These are phyloP conservation scores for Colaptes auratus DNA, from an alignment of 2,113 vertebrate species.

Conservation along the genomic window DNA sequence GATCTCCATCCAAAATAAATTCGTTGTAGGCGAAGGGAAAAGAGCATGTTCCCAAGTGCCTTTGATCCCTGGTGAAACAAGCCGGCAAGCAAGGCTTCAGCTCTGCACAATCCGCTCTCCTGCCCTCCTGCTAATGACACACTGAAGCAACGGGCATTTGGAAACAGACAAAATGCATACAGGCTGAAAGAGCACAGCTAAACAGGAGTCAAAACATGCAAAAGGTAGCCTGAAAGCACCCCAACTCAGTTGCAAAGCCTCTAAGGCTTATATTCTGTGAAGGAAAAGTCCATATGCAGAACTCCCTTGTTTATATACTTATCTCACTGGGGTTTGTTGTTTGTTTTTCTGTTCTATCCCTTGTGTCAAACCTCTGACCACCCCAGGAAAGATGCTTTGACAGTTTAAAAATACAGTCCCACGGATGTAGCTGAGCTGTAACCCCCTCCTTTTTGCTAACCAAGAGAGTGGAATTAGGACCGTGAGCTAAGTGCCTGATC, in stretches of 20 bases:
- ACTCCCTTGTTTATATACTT: slow-evolving; percentile 31
- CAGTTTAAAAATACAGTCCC: background rate
- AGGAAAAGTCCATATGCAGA: background rate
- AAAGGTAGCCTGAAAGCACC: slow-evolving; percentile 25
- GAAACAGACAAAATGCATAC: background rate
- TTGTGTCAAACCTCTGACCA: background rate
- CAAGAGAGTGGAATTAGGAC: background rate
- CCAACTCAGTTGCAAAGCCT: slow-evolving; percentile 6
- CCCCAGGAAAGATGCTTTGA: background rate
- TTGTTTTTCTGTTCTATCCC: background rate
- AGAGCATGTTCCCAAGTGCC: background rate
- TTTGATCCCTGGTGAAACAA: background rate
- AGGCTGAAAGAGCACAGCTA: background rate
- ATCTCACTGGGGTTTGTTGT: background rate
- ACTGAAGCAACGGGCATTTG: background rate
- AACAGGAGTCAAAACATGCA: background rate
- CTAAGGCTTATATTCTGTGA: slow-evolving; percentile 20
- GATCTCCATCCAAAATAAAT: slow-evolving; percentile 13
- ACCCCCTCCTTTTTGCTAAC: background rate
- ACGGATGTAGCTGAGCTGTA: background rate
- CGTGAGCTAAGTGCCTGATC: rapidly evolving
- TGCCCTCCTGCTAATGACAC: slow-evolving; percentile 27
- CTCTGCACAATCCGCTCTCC: background rate
- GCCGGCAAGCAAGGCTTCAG: background rate
- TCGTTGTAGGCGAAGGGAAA: background rate